Base-by-base conservation (phyloP, 1,140 invertebrate genomes). In the Ectropis grisescens region DNA sequence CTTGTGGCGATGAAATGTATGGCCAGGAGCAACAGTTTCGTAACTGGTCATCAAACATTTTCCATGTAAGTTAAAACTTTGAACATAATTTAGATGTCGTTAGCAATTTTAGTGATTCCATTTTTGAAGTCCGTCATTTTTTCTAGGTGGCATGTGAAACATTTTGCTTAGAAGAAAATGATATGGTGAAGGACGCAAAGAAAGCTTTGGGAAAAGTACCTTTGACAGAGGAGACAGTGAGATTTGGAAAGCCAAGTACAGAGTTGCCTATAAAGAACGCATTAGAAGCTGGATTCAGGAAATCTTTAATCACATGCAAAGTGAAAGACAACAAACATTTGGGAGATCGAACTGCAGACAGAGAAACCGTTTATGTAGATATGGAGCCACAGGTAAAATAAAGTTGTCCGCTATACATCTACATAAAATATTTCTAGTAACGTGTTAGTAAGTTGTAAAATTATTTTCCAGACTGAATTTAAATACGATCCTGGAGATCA, bases 11-110 rank as follows among this genome's bases (percentile, higher is more conserved):
- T 72, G 96, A 98, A 82, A 91, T 98, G 84, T 95, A 92, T 64
- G 96, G 95, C 1, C 96, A 98, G 70, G 96, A 98, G 71, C 93
- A 97, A 65, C 89, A 94, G 0, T 98, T 98, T 64, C 86, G 90
- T 37, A 89, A 89, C 53, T 98, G 96, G 96, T 94, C 95, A 0
- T 88, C 89, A 3, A 90, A 95, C 58, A 92, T 93, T 3, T 98
- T 97, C 66, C 89, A 90, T 64, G 94, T 96, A 80, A 26, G 24
- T 59, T 24, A 11, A 36, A 1, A 27, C 19, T 33, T 31, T 19
- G 4, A 24, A 22, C 12, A 10, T 25, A 19, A 19, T 19, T 4
- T 4, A 3, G 16, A 19, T 19, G 8, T n/a, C n/a, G 16, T 8
- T 19, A 19, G 8, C 16, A 19, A 19, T 19, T 26, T 26, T 26